Evolutionary conservation across 2,113 vertebrate genomes (phyloP), one percentile per base, ranked within the genome.

Genomic region (Phaetusa simplex): DNA sequence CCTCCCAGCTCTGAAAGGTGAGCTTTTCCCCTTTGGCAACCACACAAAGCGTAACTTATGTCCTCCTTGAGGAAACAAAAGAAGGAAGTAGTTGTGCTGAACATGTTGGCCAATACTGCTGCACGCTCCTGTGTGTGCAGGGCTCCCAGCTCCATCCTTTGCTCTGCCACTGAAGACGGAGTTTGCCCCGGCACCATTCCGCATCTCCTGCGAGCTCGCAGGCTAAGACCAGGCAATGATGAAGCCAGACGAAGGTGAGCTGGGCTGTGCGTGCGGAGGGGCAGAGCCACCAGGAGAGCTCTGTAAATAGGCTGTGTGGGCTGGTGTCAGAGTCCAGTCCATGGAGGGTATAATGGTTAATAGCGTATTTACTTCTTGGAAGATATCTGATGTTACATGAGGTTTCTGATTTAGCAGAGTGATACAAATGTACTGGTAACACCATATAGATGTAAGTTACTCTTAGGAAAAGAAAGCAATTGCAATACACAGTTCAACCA

Each of bases 141-240:
- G 38, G 72, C 56, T 94, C n/a, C 26, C 53, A 45, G 50, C 56
- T 56, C 22, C 70, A n/a, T 61, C 59, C 50, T 38, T 11, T 42
- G 61, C 83, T 32, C 70, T 88, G 82, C 45, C 20, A 9, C 8
- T 1, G 9, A 55, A 40, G 38, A 45, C 53, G 21, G 56, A 27
- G 12, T 66, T 72, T 64, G 58, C 14, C 30, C n/a, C 5, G 4
- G 30, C 30, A 53, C 42, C 43, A 5, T 64, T 40, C 27, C 15
- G 3, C 1, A 0, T 66, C 47, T 66, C 43, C 50, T 21, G 10
- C 0, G 2, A n/a, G n/a, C 49, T 38, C n/a, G 42, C 61, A 71
- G 12, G 36, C 74, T 61, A 10, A n/a, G 55, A 43, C 12, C 43
- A 69, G 73, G 72, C 62, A n/a, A 2, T 5, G 29, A 42, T 32